Evolutionary conservation across 2,888 invertebrate species (phyloP), one percentile per base, ranked within the genome.

Genomic region (Temnothorax rugatulus): DNA sequence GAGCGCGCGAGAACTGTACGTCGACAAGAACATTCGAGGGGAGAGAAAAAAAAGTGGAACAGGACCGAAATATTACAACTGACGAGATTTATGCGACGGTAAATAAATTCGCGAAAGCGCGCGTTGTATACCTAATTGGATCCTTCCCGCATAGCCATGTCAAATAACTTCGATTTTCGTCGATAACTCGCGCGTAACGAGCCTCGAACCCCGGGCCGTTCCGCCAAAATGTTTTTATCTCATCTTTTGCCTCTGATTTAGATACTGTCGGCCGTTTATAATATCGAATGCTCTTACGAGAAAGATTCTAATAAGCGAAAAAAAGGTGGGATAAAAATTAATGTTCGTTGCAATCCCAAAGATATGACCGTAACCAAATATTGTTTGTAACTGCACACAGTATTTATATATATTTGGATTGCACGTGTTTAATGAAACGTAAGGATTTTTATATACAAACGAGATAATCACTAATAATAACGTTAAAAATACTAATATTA

Each of bases 21-120:
- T 69, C 90, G 88, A 85, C 87, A 71, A 75, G 84, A 85, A 83
- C 81, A 69, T 83, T 82, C 69, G 68, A 41, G 21, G n/a, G 54
- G 50, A 52, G 21, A 44, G n/a, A 57, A 64, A 66, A 38, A 29
- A 44, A 77, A 15, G 8, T 21, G 38, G 41, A 68, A 57, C 21
- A 66, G 64, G 57, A 83, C 84, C 86, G 90, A 90, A 90, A 87
- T 89, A 89, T 89, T 88, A 84, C 89, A 87, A 88, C 85, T 86
- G 88, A 74, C 88, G 81, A 75, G 90, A 89, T 89, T 89, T 90
- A 90, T 88, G 84, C 81, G 63, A 63, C 81, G 87, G 83, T 84
- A 88, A 89, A 89, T 90, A 89, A 77, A 83, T 88, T 76, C 76
- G 59, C 83, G 66, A 47, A 50, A 63, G 76, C 59, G 52, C 79